A percentile compares a stretch with the other conserved stretches of the same genome.
These are phyloP conservation scores for Spisula solida DNA, from an alignment of 2,888 invertebrate genomes.

Conservation along the genomic window DNA sequence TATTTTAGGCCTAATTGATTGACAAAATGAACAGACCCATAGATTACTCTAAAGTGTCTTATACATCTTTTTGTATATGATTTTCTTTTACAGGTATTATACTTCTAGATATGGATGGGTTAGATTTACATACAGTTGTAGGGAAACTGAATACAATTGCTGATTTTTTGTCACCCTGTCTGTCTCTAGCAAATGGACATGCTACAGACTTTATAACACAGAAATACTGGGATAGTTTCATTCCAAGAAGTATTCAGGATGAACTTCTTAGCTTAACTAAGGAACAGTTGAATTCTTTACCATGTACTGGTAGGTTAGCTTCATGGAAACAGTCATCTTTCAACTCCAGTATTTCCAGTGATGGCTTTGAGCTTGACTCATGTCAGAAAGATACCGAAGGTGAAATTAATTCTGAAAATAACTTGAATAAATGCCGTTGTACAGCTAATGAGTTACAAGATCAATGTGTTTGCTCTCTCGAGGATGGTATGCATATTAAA, in stretches of 20 bases:
- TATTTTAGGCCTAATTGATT: too few species aligned
- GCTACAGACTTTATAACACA: slow-evolving; percentile 81
- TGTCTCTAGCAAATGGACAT: slow-evolving; percentile 83
- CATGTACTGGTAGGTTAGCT: not conserved
- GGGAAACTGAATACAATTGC: slow-evolving; percentile 59
- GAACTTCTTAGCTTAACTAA: slow-evolving; percentile 72
- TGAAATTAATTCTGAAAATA: not conserved
- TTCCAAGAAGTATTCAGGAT: slow-evolving; percentile 72
- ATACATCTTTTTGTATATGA: too few species aligned
- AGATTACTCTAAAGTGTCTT: too few species aligned
- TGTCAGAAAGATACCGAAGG: not conserved
- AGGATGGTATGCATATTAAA: not conserved
- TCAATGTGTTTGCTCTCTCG: not conserved
- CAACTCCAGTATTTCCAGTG: not conserved
- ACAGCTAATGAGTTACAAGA: not conserved
- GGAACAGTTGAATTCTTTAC: slow-evolving; percentile 70
- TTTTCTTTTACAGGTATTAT: too few species aligned
- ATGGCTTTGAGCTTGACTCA: not conserved
- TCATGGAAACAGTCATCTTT: not conserved
- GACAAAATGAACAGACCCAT: too few species aligned
- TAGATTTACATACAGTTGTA: slow-evolving; percentile 42
- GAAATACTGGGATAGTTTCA: slow-evolving; percentile 77
- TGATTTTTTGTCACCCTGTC: slow-evolving; percentile 75
- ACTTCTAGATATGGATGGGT: not conserved
- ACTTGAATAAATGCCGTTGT: not conserved